Conservation (phyloP, 2,888 invertebrate species). For the Marasmarcha lunaedactyla region DNA sequence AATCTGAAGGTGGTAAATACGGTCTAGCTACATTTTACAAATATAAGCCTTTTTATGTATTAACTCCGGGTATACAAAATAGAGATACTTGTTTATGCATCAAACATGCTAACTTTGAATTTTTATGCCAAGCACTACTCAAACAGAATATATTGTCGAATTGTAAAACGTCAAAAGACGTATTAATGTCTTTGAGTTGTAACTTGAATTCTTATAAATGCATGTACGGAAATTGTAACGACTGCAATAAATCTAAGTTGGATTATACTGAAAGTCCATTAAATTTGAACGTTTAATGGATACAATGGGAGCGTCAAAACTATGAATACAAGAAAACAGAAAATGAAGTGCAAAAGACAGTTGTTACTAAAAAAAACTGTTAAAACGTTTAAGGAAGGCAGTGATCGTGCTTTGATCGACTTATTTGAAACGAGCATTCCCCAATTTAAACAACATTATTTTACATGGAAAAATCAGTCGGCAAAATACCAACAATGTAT, state of each 20-base stretch:
- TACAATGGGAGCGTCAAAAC: constrained; percentile 7
- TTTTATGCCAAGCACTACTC: constrained; percentile 1
- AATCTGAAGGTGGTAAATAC: constrained; percentile 12
- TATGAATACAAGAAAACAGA: constrained; percentile 3
- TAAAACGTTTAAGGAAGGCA: not conserved
- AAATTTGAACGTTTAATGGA: not conserved
- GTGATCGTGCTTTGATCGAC: not conserved
- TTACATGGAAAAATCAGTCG: constrained; percentile 5
- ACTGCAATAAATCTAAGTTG: not conserved
- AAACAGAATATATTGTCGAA: not conserved
- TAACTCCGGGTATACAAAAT: constrained; percentile 6
- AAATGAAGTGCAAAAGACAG: not conserved
- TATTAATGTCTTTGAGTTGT: not conserved
- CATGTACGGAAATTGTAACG: constrained; percentile 3
- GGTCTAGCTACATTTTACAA: constrained; percentile 14
- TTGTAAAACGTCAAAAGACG: not conserved
- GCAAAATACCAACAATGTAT: constrained; percentile 1
- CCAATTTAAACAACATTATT: constrained; percentile 8
- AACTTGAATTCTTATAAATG: not conserved
- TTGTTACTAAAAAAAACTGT: constrained; percentile 2
- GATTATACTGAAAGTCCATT: not conserved
- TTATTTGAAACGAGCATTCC: not conserved
- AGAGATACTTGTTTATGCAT: constrained; percentile 13
- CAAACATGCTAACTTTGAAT: constrained; percentile 12
- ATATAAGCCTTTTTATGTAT: constrained; percentile 14